Evolutionary conservation across 2,888 invertebrate genomes (phyloP).

Genomic region (Agrotis ipsilon): DNA sequence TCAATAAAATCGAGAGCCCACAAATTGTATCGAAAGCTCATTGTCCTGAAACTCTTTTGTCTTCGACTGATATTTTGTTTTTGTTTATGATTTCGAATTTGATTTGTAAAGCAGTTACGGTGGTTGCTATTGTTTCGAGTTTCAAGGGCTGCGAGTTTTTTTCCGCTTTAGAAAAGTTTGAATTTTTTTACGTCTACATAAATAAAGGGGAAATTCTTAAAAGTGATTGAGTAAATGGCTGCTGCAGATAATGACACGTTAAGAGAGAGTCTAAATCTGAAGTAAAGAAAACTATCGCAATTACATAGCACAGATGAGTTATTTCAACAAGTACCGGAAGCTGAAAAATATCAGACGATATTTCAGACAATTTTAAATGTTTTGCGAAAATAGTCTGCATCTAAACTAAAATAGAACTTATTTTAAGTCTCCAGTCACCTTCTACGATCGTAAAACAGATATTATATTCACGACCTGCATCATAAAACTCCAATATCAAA

Average conservation of each 20-base stretch:
- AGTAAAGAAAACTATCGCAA: conserved; percentile 18
- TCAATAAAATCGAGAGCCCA: conserved; percentile 74
- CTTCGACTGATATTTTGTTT: conserved; percentile 73
- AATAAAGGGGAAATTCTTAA: conserved; percentile 25
- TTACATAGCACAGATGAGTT: conserved; percentile 6
- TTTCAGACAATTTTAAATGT: background rate
- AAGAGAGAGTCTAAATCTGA: conserved; percentile 9
- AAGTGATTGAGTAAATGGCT: conserved; percentile 20
- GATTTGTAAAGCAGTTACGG: conserved; percentile 55
- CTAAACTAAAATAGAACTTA: background rate
- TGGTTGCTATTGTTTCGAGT: conserved; percentile 48
- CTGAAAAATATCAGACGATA: background rate
- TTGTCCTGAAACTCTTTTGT: conserved; percentile 71
- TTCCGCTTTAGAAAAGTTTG: conserved; percentile 28
- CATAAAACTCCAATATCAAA: background rate
- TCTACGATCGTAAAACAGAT: background rate
- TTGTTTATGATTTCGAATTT: conserved; percentile 66
- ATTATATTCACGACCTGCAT: conserved; percentile 4
- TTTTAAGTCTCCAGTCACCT: background rate
- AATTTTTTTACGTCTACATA: conserved; percentile 21
- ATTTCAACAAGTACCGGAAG: conserved; percentile 18
- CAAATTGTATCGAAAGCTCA: conserved; percentile 64
- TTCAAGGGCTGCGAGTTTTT: conserved; percentile 37
- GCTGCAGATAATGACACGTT: conserved; percentile 25
- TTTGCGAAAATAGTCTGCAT: background rate